These are phyloP conservation scores for Tolypeutes matacus DNA, from an alignment of 2,797 vertebrate species.

Conservation along the genomic window DNA sequence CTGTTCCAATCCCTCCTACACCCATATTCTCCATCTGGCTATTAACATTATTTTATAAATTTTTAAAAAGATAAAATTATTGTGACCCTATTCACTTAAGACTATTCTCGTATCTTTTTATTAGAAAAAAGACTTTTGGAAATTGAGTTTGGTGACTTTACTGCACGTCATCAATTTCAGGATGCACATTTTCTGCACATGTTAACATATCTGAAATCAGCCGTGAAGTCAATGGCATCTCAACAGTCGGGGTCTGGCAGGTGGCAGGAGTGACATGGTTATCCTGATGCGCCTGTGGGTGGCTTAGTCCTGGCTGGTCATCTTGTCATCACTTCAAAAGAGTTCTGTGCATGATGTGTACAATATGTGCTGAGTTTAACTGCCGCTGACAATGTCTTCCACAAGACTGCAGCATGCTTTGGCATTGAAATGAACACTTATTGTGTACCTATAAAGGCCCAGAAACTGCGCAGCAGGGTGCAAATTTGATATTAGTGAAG, in stretches of 20 bases:
- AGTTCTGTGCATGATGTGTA: neutral
- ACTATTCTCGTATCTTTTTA: neutral
- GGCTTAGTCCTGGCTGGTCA: neutral
- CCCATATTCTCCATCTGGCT: too few relatives aligned
- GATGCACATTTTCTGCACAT: neutral
- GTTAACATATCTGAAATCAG: neutral
- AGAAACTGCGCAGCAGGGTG: conserved; percentile 36
- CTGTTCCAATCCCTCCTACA: neutral
- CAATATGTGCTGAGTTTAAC: conserved; percentile 42
- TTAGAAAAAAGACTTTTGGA: neutral
- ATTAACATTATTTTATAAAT: conserved; percentile 14
- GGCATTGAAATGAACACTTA: conserved; percentile 65
- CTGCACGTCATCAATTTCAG: neutral
- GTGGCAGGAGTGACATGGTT: neutral
- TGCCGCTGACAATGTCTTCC: conserved; percentile 49
- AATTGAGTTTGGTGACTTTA: neutral
- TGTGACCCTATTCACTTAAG: neutral
- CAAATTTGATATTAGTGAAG: conserved; percentile 67
- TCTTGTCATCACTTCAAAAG: neutral
- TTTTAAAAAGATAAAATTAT: conserved; percentile 40
- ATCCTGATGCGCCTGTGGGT: neutral
- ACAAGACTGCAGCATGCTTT: conserved; percentile 48
- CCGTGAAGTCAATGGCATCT: neutral
- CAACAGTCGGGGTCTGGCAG: neutral
- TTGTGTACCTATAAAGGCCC: conserved; percentile 30